Base-by-base conservation (phyloP, 2,888 invertebrate species). In the Apamea crenata region DNA sequence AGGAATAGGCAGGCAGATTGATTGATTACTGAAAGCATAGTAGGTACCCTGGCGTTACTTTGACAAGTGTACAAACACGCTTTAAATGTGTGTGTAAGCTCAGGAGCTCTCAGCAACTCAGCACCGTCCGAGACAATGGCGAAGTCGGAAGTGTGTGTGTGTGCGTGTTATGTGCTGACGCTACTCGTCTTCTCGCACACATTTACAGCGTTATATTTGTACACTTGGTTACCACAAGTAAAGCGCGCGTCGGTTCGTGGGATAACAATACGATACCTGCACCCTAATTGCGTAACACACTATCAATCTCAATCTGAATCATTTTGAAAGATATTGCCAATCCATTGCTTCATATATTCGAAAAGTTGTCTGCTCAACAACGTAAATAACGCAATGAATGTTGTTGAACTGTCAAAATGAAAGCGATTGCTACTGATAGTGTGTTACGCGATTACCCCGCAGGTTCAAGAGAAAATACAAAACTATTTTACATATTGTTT, bases 401-500 rank as follows among this genome's bases (percentile, higher is more conserved):
- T 40, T 40, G 40, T 40, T 40, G 40, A 40, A 40, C 6, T 40
- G 40, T 40, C 7, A 40, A 40, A 40, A 40, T 40, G 40, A 40
- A 40, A 40, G 40, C 6, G 40, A 40, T 40, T 40, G 0, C 40
- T 40, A 40, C 40, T 40, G 40, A 7, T 40, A 7, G 40, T 40
- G 40, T 40, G 36, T 6, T 7, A 40, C 40, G 7, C 40, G 0
- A 40, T 40, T 40, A 40, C 40, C 40, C 3, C 40, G 40, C 53
- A 71, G 36, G 71, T 71, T 71, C 21, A 71, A 71, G 2, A 77
- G 10, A 70, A 84, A 73, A 47, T 29, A 44, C 32, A 68, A 67
- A 74, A n/a, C 5, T 56, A n/a, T 80, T 65, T 78, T 84, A 68
- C 59, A 84, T 82, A 81, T 74, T 75, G n/a, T 89, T 88, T 89